Base-by-base conservation (phyloP, 1,140 invertebrate genomes). In the Centruroides sculpturatus region DNA sequence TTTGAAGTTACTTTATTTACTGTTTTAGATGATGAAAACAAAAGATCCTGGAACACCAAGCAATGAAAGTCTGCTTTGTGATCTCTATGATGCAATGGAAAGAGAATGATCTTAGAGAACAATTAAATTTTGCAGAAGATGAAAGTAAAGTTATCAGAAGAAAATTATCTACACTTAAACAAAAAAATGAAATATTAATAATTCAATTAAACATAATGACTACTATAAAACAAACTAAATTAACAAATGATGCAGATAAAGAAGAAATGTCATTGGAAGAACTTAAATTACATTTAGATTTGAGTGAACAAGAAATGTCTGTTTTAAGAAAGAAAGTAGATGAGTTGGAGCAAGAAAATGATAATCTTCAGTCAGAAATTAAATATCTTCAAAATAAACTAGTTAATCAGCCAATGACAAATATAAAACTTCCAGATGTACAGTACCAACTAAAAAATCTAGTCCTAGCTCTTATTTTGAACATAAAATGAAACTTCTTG, bases 141-240 rank as follows among this genome's bases (percentile, higher is more conserved):
- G 89, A 95, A 80, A 83, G 82, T 70, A 80, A 85, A 79, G 86
- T 82, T 73, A 81, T 89, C 70, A 80, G 88, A 73, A 89, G 87
- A 80, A 91, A 89, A 77, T 80, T 87, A 66, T 83, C 84, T 64
- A 82, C 88, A 64, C 81, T 92, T 70, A 90, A 94, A 78, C 88
- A 92, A 73, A 90, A 94, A 79, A 93, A 93, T 79, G 91, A 94
- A 76, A 87, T 85, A 60, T 79, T 94, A 74, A 83, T 86, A 72
- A 80, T 89, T 75, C 90, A 93, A 79, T 81, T 94, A 70, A 91
- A 92, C 81, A 92, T 91, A 83, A 88, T 93, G 85, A 87, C 87
- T 6, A 6, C 23, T 6, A 6, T 3, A 3, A 41, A 41, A 41
- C 41, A 41, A 41, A 6, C 41, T 41, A 41, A 41, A 41, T 6